Evolutionary conservation across 1,140 invertebrate genomes (phyloP), one percentile per base, ranked within the genome.

Genomic region (Doryteuthis pealeii): DNA sequence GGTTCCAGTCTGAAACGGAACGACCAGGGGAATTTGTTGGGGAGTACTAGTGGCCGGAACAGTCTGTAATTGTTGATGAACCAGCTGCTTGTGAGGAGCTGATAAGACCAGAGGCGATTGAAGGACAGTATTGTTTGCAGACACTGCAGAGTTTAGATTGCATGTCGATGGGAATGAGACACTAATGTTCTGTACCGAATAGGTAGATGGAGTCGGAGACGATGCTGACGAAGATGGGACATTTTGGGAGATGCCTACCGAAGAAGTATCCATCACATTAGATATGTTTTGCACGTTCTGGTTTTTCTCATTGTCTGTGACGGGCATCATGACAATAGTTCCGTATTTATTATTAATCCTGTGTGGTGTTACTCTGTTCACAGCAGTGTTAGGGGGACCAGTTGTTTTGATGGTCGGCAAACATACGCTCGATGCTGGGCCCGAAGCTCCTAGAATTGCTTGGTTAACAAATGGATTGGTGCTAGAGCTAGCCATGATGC

Each of bases 401-500:
- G 54, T 62, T n/a, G 54, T 28, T 62, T 62, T 62, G 18, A 62
- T 62, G 18, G 54, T 62, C 18, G 54, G 54, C 18, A 22, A 62
- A 62, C 54, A 62, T 15, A 62, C 26, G 26, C 18, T 62, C 6
- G 54, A 62, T 62, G 22, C 54, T n/a, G 54, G 22, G 6, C 54
- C 54, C 6, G 54, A 22, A 12, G 54, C 54, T 62, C 54, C 54
- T 62, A 62, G 18, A n/a, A 62, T n/a, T 14, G 54, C 18, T 62
- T 62, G 54, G 26, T 28, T 62, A 62, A 62, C 54, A 62, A 62
- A 62, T 62, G 54, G 54, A 28, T 62, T 62, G 18, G 18, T 22
- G 18, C 54, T 62, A 62, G 54, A 62, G 26, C 54, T 62, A 28
- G 54, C 54, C 54, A 62, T 62, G 18, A 62, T 62, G 54, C 54